Conservation (phyloP, 2,888 invertebrate species). For the Tipula confusa region DNA sequence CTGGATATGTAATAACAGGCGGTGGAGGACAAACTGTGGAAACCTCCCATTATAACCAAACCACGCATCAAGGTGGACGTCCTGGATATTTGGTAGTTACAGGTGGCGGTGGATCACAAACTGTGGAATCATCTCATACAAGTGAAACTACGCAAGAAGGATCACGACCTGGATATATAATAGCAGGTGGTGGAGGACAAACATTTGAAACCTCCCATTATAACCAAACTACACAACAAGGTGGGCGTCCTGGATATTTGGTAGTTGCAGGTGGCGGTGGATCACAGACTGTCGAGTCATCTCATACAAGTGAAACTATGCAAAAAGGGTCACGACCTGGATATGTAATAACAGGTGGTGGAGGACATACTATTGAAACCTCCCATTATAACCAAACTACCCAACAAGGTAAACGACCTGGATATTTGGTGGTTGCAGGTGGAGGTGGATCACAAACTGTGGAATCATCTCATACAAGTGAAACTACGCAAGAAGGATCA, state of each 20-base stretch:
- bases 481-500: not conserved
- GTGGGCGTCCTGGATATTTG: not conserved
- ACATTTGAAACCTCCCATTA: not conserved
- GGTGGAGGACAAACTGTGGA: not conserved
- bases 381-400: not conserved
- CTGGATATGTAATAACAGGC: not conserved
- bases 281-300: not conserved
- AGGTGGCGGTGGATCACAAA: no score
- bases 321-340: not conserved
- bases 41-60: not conserved
- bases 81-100: no score
- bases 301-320: not conserved
- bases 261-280: not conserved
- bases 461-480: not conserved
- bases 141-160: not conserved
- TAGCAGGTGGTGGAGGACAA: not conserved
- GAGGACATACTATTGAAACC: not conserved
- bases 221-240: not conserved
- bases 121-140: no score
- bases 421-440: not conserved
- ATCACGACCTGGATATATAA: not conserved
- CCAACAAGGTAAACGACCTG: not conserved
- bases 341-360: not conserved
- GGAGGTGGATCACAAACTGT: conserved; percentile 8
- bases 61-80: not conserved